Evolutionary conservation across 92 coral and sea anemone genomes (phyloP).

Genomic region (Epizoanthus ramosus): DNA sequence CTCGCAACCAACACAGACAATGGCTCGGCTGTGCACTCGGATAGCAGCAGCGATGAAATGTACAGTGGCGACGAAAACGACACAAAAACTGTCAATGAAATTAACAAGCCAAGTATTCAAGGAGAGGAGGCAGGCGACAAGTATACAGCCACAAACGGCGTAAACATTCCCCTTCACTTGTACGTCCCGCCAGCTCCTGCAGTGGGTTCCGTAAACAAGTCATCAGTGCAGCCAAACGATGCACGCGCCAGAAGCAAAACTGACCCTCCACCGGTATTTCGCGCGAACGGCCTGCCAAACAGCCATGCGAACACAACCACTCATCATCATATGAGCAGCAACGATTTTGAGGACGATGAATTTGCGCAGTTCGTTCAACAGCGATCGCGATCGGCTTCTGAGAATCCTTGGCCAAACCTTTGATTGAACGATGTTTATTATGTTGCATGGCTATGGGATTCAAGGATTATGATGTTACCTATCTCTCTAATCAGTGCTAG

Average conservation of each 20-base stretch:
- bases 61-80: neutral
- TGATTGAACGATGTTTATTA: no score
- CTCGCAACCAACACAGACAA: conserved; percentile 3
- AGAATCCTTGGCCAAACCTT: conserved; percentile 3
- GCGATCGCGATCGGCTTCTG: conserved; percentile 54
- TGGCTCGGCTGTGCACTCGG: neutral
- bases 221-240: conserved; percentile 39
- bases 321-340: conserved; percentile 12
- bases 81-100: neutral
- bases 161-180: conserved; percentile 27
- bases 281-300: neutral
- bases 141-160: neutral
- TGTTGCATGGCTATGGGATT: no score
- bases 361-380: conserved; percentile 81
- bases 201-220: neutral
- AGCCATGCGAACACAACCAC: neutral
- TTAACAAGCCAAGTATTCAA: neutral
- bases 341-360: conserved; percentile 67
- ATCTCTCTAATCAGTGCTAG: no score
- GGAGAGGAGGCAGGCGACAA: neutral
- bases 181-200: conserved; percentile 6
- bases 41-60: conserved; percentile 1
- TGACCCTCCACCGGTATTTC: conserved; percentile 41
- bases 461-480: no score
- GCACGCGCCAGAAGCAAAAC: conserved; percentile 58